Evolutionary conservation across 2,113 vertebrate species (phyloP), one percentile per base, ranked within the genome.

Genomic region (Eubucco bourcierii): DNA sequence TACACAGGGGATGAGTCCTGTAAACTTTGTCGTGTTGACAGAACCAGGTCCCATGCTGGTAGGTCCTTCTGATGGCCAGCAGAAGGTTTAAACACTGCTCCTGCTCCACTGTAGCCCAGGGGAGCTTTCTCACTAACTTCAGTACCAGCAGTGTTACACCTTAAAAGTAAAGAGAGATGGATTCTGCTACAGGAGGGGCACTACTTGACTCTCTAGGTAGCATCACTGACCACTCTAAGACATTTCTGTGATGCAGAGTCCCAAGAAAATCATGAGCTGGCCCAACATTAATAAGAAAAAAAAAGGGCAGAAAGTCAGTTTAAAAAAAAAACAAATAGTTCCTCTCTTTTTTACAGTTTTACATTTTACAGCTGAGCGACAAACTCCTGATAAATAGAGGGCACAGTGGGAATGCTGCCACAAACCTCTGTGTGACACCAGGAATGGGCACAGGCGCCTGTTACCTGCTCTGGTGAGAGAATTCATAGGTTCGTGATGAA

Each of bases 401-500:
- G 52, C 84, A 34, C 25, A 59, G 52, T 66, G 39, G 76, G 94
- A 95, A 84, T n/a, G 74, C 41, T 83, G 75, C 80, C 73, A 84
- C 31, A 75, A 81, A 66, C 66, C 63, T 94, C 87, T 87, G 79
- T 44, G 59, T n/a, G 87, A 79, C 61, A 87, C 56, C 8, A 4
- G 79, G 72, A 92, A 71, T 28, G 68, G 76, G 31, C 56, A 71
- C 20, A 1, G 31, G 67, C 2, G 16, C 71, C 83, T n/a, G 37
- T 94, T 92, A 96, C 94, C 96, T 97, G 90, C 80, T 91, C 88
- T 90, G 72, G 10, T 60, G 94, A 88, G 88, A 88, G 95, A 73
- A 67, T 71, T 84, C 77, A 56, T 80, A 28, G 37, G 64, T 80
- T 60, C 60, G 82, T 79, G 84, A 71, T 63, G 65, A 96, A 96